Conservation (phyloP, 2,888 invertebrate genomes). For the Polydesmus complanatus region DNA sequence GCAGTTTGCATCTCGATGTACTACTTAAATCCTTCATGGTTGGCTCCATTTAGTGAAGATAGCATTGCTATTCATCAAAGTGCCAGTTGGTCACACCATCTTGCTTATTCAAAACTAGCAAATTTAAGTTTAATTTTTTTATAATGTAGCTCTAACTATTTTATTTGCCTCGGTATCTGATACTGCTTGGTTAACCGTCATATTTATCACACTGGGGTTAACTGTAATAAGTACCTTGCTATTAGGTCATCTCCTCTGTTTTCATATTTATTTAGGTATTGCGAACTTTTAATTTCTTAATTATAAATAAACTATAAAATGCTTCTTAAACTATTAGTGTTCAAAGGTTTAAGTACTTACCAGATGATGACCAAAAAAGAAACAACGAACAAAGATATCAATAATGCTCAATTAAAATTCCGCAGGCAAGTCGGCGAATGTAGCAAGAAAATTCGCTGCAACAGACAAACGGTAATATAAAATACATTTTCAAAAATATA, state of each 20-base stretch:
- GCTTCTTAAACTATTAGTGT: neutral
- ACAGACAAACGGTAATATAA: neutral
- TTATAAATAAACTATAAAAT: neutral
- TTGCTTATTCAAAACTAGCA: neutral
- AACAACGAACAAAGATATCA: neutral
- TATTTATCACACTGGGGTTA: neutral
- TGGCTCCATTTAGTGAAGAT: neutral
- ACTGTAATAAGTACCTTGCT: constrained; percentile 4
- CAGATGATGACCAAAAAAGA: constrained; percentile 6
- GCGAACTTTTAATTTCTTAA: neutral
- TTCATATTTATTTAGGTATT: constrained; percentile 12
- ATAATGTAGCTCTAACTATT: neutral
- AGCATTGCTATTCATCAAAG: neutral
- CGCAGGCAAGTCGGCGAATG: neutral
- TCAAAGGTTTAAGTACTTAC: constrained; percentile 11
- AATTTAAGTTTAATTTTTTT: neutral
- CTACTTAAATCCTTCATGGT: constrained; percentile 6
- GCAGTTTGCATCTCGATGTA: constrained; percentile 3
- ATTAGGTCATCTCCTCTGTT: constrained; percentile 12
- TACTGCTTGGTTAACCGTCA: constrained; percentile 10
- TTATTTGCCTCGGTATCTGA: constrained; percentile 7
- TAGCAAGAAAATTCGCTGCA: neutral
- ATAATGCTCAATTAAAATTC: neutral
- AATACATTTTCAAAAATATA: neutral
- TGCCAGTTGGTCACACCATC: neutral